Base-by-base conservation (phyloP, 1,140 invertebrate genomes). In the Anoplolepis gracilipes region DNA sequence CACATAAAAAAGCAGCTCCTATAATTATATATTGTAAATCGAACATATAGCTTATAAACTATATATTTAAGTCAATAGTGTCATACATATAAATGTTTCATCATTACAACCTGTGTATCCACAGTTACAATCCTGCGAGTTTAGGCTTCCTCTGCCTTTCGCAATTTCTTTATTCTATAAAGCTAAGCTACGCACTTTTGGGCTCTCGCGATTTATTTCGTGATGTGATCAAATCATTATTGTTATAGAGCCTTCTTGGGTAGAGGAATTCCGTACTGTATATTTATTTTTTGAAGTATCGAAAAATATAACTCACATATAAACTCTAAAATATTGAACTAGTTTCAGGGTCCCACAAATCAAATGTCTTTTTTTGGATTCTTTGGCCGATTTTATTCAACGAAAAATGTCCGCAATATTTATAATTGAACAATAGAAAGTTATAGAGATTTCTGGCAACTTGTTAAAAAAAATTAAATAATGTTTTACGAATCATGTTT, bases 51-150 rank as follows among this genome's bases (percentile, higher is more conserved):
- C 77, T 79, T 82, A 82, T 82, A 82, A 82, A 82, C 78, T 82
- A 82, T 82, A 82, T 82, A 82, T 82, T 82, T 82, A 82, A 82
- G 78, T 82, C 67, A 72, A 82, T 82, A 82, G 67, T 82, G 36
- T 82, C 67, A 61, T 82, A 82, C 67, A 82, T 82, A 81, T 49
- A 82, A 82, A 82, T 82, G 67, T n/a, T 82, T 82, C 78, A 59
- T 82, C 78, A 59, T 73, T 82, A 82, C 78, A 82, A 82, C 67
- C 67, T 82, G 78, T 79, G 64, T 82, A 39, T 72, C 53, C 36
- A 82, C 49, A 82, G 53, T 73, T 82, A 82, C 67, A 73, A 82
- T 82, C 53, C 53, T 82, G 78, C 67, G 67, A 82, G 16, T 73
- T 72, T 82, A 82, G 67, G 55, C 67, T 82, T 82, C 19, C 30